Evolutionary conservation across 2,797 vertebrate genomes (phyloP).

Genomic region (Chlorospingus flavigularis): DNA sequence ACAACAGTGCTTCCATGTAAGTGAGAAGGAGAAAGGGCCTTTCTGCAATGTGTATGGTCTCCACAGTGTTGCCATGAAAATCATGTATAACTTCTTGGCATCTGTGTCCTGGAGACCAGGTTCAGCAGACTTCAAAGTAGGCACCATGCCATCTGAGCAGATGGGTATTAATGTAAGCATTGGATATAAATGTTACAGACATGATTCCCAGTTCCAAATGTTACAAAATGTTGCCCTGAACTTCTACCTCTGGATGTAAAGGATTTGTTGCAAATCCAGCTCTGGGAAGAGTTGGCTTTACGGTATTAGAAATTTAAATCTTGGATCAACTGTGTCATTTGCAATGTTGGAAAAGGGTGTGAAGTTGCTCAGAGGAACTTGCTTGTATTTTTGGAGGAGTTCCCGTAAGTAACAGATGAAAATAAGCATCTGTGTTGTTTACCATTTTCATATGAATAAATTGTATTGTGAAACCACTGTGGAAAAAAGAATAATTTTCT

Average conservation of each 20-base stretch:
- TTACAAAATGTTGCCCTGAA: conserved; percentile 45
- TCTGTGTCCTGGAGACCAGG: background rate
- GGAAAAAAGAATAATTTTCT: background rate
- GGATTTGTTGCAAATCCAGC: conserved; percentile 43
- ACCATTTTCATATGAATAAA: background rate
- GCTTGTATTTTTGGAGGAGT: background rate
- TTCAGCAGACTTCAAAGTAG: conserved; percentile 6
- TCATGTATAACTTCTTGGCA: background rate
- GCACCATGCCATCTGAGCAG: conserved; percentile 26
- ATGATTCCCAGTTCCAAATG: conserved; percentile 19
- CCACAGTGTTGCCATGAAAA: background rate
- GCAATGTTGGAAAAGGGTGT: background rate
- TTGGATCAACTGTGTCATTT: background rate
- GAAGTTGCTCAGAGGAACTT: background rate
- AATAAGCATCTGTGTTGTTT: background rate
- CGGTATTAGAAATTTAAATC: conserved; percentile 14
- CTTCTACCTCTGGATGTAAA: conserved; percentile 39
- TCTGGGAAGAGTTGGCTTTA: conserved; percentile 20
- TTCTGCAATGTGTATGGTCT: background rate
- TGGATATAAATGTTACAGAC: conserved; percentile 8
- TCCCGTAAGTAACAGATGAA: background rate
- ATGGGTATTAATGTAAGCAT: conserved; percentile 56
- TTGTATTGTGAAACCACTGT: background rate
- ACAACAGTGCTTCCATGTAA: background rate
- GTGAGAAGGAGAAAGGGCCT: background rate